Base-by-base conservation (phyloP, 2,113 vertebrate genomes). In the Macrotus californicus region DNA sequence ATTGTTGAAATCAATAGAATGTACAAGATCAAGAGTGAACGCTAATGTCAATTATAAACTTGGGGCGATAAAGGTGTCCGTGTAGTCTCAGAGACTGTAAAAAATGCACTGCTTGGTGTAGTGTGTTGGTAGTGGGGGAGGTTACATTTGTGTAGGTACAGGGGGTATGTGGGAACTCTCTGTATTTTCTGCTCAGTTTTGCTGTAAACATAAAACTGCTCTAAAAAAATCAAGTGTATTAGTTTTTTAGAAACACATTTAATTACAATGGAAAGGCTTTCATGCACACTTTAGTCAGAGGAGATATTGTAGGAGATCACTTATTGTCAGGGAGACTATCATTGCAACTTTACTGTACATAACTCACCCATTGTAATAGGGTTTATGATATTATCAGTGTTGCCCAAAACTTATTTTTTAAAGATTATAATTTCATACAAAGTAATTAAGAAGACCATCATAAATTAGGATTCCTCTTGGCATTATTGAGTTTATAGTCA, bases 341-440 rank as follows among this genome's bases (percentile, higher is more conserved):
- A 91, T 26, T 91, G 0, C 18, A 86, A 61, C 36, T 94, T 81
- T 81, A 22, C 43, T 61, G 11, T 48, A 56, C 3, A 77, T 5
- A 87, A 92, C 66, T 79, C 73, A 87, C 19, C 64, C 39, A 82
- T 81, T 94, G n/a, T 56, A 75, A 92, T 3, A 87, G 43, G 29
- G 84, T 92, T 95, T 90, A 87, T 6, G 89, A 87, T 82, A 66
- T 59, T 59, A 94, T 46, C 18, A 70, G 5, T 83, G 46, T 93
- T 97, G 29, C 73, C 29, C 18, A 50, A 50, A 21, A 76, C 54
- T 0, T 4, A 0, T 54, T 87, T 96, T 87, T 18, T 70, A 69
- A 83, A 95, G 31, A 91, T 1, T 96, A 70, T 91, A 96, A 96
- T 75, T 73, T 59, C 36, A 50, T 24, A 81, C 39, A 93, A 94